phyloP scores from a whole-genome alignment of 2,888 invertebrate species.

The Drosophila histrio region DNA sequence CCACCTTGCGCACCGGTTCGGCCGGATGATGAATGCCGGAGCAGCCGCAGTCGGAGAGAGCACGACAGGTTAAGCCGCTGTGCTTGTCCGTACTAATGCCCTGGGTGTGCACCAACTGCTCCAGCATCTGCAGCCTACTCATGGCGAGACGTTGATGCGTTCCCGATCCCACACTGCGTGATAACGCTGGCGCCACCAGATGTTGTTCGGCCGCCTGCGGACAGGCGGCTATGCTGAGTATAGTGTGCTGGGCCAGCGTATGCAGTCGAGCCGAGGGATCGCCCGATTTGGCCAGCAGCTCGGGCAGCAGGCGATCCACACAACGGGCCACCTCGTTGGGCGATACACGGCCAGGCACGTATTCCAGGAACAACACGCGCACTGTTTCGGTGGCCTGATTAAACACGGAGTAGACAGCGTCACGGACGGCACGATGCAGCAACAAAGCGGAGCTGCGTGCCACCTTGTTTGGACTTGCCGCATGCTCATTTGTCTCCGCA shows the following conservation, averaged over 20 bases:
- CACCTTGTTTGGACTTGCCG: constrained; percentile 88
- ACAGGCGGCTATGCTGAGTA: constrained; percentile 93
- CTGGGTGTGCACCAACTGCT: constrained; percentile 92
- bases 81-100: constrained; percentile 95
- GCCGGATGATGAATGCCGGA: constrained; percentile 95
- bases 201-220: constrained; percentile 92
- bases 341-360: constrained; percentile 93
- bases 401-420: constrained; percentile 95
- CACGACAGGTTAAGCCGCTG: constrained; percentile 93
- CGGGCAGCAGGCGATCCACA: constrained; percentile 92
- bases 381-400: constrained; percentile 93
- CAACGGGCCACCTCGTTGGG: constrained; percentile 92
- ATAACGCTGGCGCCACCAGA: constrained; percentile 92
- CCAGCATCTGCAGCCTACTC: constrained; percentile 94
- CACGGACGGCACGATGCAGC: constrained; percentile 91
- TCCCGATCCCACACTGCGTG: constrained; percentile 92
- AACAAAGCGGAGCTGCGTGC: constrained; percentile 92
- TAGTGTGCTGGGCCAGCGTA: constrained; percentile 94
- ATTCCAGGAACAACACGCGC: constrained; percentile 91
- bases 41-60: constrained; percentile 92
- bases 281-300: constrained; percentile 92
- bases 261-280: constrained; percentile 94
- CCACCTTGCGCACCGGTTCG: constrained; percentile 93
- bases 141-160: constrained; percentile 94
- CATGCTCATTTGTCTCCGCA: constrained; percentile 82